These are phyloP conservation scores for Falcunculus frontatus DNA, from an alignment of 2,113 vertebrate genomes.

Conservation along the genomic window DNA sequence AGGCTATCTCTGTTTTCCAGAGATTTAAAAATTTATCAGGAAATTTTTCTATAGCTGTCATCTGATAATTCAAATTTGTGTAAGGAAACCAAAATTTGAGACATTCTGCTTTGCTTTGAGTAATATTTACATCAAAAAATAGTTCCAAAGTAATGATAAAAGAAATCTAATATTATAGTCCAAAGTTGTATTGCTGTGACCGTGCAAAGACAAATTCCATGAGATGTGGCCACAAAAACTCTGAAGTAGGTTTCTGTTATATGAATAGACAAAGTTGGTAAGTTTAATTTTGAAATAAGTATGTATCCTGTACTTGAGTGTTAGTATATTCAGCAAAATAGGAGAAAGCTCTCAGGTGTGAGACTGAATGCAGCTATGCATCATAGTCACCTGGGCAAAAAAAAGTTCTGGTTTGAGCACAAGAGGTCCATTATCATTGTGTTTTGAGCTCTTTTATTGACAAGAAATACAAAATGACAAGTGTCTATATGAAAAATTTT, in stretches of 20 bases:
- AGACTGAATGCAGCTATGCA: neutral
- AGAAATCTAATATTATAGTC: neutral
- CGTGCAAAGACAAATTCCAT: neutral
- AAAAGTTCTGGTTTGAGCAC: neutral
- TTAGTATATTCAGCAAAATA: neutral
- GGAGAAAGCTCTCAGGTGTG: neutral
- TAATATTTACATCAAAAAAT: neutral
- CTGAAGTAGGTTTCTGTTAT: neutral
- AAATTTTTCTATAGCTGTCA: neutral
- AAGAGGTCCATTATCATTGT: neutral
- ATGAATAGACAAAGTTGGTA: neutral
- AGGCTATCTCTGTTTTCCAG: neutral
- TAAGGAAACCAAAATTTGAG: neutral
- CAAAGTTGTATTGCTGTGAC: neutral
- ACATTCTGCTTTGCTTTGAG: neutral
- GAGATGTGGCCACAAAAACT: neutral
- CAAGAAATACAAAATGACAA: neutral
- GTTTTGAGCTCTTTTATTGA: neutral
- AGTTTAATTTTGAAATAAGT: neutral
- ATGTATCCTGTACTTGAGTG: neutral
- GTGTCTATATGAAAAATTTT: neutral
- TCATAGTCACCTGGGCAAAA: neutral
- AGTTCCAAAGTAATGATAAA: neutral
- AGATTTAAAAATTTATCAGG: neutral
- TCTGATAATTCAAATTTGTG: neutral